Percentiles rank a stretch among this genome's conserved stretches.
phyloP scores from a whole-genome alignment of 2,113 vertebrate species.

The Acrocephalus arundinaceus region DNA sequence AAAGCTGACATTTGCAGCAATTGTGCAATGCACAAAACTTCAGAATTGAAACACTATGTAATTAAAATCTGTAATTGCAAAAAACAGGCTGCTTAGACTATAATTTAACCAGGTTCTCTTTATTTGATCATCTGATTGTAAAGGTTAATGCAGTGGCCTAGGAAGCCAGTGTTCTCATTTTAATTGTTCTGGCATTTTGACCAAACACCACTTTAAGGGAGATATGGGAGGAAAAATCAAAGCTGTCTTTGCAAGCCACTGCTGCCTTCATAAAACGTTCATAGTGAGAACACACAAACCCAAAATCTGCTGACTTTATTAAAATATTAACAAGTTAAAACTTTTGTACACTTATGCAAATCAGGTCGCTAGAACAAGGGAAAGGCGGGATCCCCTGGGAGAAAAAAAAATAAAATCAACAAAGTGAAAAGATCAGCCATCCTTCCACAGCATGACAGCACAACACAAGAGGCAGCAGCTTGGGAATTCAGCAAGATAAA shows the following conservation, averaged over 20 bases:
- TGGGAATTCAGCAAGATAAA: conserved; percentile 62
- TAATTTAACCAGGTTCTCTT: conserved; percentile 65
- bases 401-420: conserved; percentile 62
- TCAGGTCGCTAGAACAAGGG: conserved; percentile 23
- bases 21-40: conserved; percentile 58
- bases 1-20: conserved; percentile 70
- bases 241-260: neutral
- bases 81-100: conserved; percentile 52
- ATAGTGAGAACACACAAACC: neutral
- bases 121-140: conserved; percentile 57
- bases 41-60: conserved; percentile 59
- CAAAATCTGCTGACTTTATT: conserved; percentile 71
- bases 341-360: conserved; percentile 42
- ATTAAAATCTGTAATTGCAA: conserved; percentile 77
- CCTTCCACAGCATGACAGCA: conserved; percentile 66
- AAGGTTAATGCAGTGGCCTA: conserved; percentile 66
- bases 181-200: conserved; percentile 4
- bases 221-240: neutral
- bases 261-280: neutral
- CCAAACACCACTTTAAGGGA: conserved; percentile 22
- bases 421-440: conserved; percentile 73
- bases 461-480: conserved; percentile 51
- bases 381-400: conserved; percentile 56
- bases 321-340: conserved; percentile 75
- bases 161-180: conserved; percentile 4